Conservation (phyloP, 2,797 vertebrate genomes). For the Cossypha dichroa region DNA sequence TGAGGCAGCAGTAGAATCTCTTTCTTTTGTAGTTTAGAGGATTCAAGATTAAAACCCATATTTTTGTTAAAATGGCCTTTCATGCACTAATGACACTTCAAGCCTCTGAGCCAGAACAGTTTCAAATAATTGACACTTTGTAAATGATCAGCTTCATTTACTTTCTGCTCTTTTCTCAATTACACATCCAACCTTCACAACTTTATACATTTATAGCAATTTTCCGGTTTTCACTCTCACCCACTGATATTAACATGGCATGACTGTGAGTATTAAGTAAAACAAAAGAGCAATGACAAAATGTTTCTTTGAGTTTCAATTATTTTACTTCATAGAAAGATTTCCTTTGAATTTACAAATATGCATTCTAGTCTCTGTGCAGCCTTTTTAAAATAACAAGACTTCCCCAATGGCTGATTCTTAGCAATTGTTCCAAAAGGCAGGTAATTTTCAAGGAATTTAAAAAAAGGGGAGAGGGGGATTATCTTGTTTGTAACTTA, state of each 20-base stretch:
- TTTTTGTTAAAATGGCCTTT: not conserved
- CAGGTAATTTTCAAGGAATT: not conserved
- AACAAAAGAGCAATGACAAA: not conserved
- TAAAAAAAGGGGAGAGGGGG: not conserved
- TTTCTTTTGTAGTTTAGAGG: not conserved
- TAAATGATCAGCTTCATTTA: conserved; percentile 23
- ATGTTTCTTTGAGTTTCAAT: not conserved
- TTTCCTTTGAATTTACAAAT: not conserved
- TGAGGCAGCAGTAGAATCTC: not conserved
- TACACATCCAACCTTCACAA: not conserved
- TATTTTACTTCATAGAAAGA: not conserved
- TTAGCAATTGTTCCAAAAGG: not conserved
- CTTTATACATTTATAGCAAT: not conserved
- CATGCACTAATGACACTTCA: not conserved
- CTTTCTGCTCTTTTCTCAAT: not conserved
- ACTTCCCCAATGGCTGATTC: rapidly evolving
- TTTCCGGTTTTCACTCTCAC: not conserved
- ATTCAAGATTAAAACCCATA: not conserved
- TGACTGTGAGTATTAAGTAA: not conserved
- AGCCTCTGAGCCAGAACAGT: not conserved
- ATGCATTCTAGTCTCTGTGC: not conserved
- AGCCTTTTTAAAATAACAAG: not conserved
- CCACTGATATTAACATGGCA: not conserved
- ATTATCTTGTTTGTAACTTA: not conserved
- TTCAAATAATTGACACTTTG: not conserved